Evolutionary conservation across 2,888 invertebrate species (phyloP).

Genomic region (Pocota personata): DNA sequence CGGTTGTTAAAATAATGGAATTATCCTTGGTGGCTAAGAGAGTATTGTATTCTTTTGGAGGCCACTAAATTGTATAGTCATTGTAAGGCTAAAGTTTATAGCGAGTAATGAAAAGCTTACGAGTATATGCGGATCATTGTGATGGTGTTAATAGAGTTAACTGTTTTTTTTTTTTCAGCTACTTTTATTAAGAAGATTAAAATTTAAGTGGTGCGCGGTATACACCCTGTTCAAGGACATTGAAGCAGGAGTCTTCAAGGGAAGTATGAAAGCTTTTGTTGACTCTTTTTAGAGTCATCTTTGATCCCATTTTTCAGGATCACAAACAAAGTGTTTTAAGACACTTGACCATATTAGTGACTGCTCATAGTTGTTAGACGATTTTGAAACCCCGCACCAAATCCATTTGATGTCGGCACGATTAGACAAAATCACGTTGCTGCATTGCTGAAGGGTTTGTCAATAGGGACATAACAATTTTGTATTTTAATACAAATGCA

Average conservation of each 20-base stretch:
- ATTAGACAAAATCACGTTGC: too few species aligned
- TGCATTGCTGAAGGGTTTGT: too few species aligned
- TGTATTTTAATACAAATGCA: too few species aligned
- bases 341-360: too few species aligned
- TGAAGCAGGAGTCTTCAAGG: neutral
- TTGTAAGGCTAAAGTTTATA: neutral
- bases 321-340: too few species aligned
- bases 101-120: neutral
- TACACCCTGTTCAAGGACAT: neutral
- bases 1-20: slow-evolving; percentile 4
- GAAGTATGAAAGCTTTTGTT: too few species aligned
- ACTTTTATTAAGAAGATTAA: neutral
- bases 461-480: too few species aligned
- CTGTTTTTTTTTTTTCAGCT: neutral
- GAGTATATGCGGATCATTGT: neutral
- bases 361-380: too few species aligned
- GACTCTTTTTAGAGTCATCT: too few species aligned
- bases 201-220: neutral
- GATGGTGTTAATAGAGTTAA: neutral
- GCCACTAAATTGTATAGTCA: neutral
- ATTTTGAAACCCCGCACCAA: too few species aligned
- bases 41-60: neutral
- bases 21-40: neutral
- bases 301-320: too few species aligned
- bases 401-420: too few species aligned